Evolutionary conservation across 2,888 invertebrate species (phyloP).

Genomic region (Platycheirus albimanus): DNA sequence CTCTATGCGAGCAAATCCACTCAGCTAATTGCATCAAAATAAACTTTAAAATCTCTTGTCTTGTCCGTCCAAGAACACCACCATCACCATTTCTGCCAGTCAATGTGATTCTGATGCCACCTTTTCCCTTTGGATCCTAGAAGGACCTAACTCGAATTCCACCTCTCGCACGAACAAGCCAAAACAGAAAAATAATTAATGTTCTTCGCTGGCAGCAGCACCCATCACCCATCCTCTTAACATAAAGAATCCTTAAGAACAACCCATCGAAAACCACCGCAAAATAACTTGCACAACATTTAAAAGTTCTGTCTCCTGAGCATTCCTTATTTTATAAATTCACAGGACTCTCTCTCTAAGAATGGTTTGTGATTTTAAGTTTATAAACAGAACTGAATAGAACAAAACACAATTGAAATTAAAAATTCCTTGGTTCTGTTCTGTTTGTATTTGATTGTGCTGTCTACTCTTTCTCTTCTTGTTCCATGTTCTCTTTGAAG

Average conservation of each 20-base stretch:
- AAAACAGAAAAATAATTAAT: slow-evolving; percentile 71
- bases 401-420: slow-evolving; percentile 43
- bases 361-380: slow-evolving; percentile 59
- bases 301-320: slow-evolving; percentile 55
- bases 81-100: background rate
- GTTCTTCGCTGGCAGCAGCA: slow-evolving; percentile 36
- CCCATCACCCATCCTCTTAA: slow-evolving; percentile 28
- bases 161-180: slow-evolving; percentile 42
- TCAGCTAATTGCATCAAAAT: slow-evolving; percentile 72
- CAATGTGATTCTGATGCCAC: background rate
- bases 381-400: slow-evolving; percentile 52
- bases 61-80: slow-evolving; percentile 20
- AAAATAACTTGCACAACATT: slow-evolving; percentile 55
- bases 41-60: slow-evolving; percentile 53
- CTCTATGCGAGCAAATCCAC: slow-evolving; percentile 48
- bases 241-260: slow-evolving; percentile 22
- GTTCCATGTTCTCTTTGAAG: background rate
- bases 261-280: slow-evolving; percentile 51
- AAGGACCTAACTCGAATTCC: background rate
- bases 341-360: slow-evolving; percentile 1
- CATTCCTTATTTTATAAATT: slow-evolving; percentile 42
- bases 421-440: slow-evolving; percentile 56
- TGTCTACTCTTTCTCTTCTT: too few species aligned
- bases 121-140: slow-evolving; percentile 8
- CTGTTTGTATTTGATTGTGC: too few species aligned